Evolutionary conservation across 2,797 vertebrate species (phyloP).

Genomic region (Falco columbarius): DNA sequence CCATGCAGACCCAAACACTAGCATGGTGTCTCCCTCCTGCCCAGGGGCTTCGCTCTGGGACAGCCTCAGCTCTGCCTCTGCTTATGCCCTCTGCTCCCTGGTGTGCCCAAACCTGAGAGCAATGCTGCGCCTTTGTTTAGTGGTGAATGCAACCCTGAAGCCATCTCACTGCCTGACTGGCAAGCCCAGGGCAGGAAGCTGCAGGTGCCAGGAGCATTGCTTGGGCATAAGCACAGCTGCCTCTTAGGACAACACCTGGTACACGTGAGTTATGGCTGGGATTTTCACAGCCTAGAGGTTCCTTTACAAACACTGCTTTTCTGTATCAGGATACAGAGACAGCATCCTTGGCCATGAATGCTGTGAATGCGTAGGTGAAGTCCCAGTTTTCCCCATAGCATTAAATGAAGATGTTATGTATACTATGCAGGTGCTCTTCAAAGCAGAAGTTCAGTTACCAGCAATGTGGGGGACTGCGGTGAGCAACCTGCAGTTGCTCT

Average conservation of each 20-base stretch:
- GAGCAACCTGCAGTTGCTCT: not conserved
- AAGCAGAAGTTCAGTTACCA: not conserved
- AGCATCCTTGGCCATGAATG: not conserved
- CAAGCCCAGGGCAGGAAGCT: not conserved
- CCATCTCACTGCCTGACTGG: not conserved
- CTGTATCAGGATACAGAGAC: not conserved
- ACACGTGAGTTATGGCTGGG: rapidly evolving
- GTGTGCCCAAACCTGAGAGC: rapidly evolving
- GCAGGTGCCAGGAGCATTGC: not conserved
- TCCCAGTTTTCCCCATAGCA: not conserved
- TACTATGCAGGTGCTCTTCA: not conserved
- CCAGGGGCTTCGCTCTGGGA: not conserved
- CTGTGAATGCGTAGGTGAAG: not conserved
- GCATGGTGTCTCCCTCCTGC: not conserved
- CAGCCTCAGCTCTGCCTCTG: not conserved
- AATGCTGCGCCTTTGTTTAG: rapidly evolving
- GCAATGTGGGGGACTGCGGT: not conserved
- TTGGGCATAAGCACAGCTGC: not conserved
- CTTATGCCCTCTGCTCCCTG: not conserved
- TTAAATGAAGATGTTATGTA: not conserved
- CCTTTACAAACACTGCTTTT: not conserved
- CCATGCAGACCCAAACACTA: not conserved
- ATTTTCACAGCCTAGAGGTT: not conserved
- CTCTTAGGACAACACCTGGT: too few relatives aligned
- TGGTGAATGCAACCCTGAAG: not conserved